Base-by-base conservation (phyloP, 37 sponge, comb jelly and placozoan species). In the Geodia barretti region DNA sequence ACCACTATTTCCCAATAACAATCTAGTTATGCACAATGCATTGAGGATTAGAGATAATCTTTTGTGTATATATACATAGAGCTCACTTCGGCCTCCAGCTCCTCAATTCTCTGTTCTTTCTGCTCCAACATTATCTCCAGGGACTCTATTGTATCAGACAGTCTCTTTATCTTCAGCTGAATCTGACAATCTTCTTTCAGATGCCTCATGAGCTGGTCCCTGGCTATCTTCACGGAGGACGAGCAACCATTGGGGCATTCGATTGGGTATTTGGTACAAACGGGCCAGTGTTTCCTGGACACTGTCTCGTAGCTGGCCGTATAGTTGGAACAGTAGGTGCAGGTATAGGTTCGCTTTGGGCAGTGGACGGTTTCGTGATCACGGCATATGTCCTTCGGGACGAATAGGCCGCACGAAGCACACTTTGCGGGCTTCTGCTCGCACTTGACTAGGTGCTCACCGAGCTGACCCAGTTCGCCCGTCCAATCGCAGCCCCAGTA, bases 401-500 rank as follows among this genome's bases (percentile, higher is more conserved):
- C 54, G 54, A 47, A 47, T 7, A 47, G 54, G 7, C 54, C 54
- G 14, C 54, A 47, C 11, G 54, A 47, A 17, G 11, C 54, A 47
- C 54, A 47, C 54, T 47, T 47, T 7, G 54, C 54, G 11, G 54
- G 54, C 14, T 47, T 47, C 54, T 47, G 54, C 3, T n/a, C 62
- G 32, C 77, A 76, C 34, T 24, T 19, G n/a, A 17, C 23, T 1
- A 29, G 37, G 41, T 78, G 79, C 1, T 5, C 33, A 2, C 31
- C 41, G 0, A 64, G 42, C 1, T 23, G n/a, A 14, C 66, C 23
- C 39, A 78, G 38, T 28, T 64, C 66, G 35, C 68, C 68, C 23
- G 21, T 25, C 79, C 79, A 78, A 1, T 3, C 37, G 67, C 79
- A 78, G 1, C 79, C 79, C 3, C 63, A n/a, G 25, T 78, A 23